Base-by-base conservation (phyloP, 1,140 invertebrate species). In the Medauroidea extradentata region DNA sequence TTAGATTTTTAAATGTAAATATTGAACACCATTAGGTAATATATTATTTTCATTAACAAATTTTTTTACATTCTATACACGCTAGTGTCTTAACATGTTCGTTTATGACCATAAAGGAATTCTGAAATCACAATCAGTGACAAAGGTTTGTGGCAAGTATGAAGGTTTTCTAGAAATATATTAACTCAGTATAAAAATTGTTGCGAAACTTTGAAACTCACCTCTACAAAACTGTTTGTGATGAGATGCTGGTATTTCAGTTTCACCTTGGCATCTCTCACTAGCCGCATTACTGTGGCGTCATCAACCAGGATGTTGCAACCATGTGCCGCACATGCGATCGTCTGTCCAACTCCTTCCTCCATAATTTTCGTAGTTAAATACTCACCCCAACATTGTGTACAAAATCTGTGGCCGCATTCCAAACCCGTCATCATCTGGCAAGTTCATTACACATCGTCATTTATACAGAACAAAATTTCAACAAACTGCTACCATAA, bases 171-270 rank as follows among this genome's bases (percentile, higher is more conserved):
- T n/a, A n/a, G n/a, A n/a, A n/a, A n/a, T n/a, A n/a, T n/a, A 41
- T 16, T 14, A 41, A 41, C 13, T 43, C 13, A 60, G 11, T 49
- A 49, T 14, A 1, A 49, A 49, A 1, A 13, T 49, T 13, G 14
- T 18, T 14, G 18, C 21, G 21, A 49, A 2, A 16, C 2, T 9
- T 14, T 23, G 8, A 53, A 39, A 71, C 69, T 78, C 76, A 94
- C 92, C 82, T 95, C 91, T 52, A 99, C 96, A 83, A 98, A 99
- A 81, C 93, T 98, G 78, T 99, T 99, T 42, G 96, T 96, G 63
- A 99, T 97, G 63, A 98, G 83, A 78, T 98, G 94, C 72, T 98
- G 95, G 78, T 99, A 99, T 78, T 96, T 97, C 64, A 95, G 82
- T 80, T 91, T 92, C 60, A 98, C 95, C 81, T 91, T 91, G 42